These are phyloP conservation scores for Xyliphius kryptos DNA, from an alignment of 2,113 vertebrate genomes.

Conservation along the genomic window DNA sequence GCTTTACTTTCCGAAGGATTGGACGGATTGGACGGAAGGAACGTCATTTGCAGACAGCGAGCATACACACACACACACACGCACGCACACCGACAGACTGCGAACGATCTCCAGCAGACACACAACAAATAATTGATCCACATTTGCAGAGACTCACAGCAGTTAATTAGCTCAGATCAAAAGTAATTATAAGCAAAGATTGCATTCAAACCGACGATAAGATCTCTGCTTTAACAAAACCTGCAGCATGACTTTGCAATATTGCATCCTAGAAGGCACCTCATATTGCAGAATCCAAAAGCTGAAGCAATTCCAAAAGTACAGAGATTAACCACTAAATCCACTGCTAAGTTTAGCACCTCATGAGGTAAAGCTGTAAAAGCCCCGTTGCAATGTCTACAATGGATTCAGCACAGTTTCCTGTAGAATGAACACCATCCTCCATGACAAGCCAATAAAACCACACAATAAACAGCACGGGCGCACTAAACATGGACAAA, in stretches of 20 bases:
- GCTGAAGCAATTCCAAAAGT: background rate
- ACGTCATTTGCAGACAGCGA: slow-evolving; percentile 75
- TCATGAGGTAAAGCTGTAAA: slow-evolving; percentile 12
- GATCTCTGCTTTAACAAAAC: too few species aligned
- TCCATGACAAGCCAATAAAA: slow-evolving; percentile 9
- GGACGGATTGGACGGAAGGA: slow-evolving; percentile 71
- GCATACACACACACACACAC: too few species aligned
- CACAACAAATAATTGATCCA: slow-evolving; percentile 3
- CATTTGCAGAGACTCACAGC: background rate
- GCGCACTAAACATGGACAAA: background rate
- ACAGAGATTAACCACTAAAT: slow-evolving; percentile 15
- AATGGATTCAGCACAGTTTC: slow-evolving; percentile 1
- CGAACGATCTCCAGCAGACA: slow-evolving; percentile 43
- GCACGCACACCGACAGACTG: slow-evolving; percentile 22
- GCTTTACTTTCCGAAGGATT: slow-evolving; percentile 76
- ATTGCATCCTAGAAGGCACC: background rate
- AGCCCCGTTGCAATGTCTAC: background rate
- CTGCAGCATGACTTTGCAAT: background rate
- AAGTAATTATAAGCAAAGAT: slow-evolving; percentile 11
- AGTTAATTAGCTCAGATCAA: background rate
- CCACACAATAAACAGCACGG: background rate
- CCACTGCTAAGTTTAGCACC: slow-evolving; percentile 15
- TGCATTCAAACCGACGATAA: background rate
- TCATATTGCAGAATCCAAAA: background rate
- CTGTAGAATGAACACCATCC: slow-evolving; percentile 11